Evolutionary conservation across 2,888 invertebrate genomes (phyloP), one percentile per base, ranked within the genome.

Genomic region (Diploptera punctata): DNA sequence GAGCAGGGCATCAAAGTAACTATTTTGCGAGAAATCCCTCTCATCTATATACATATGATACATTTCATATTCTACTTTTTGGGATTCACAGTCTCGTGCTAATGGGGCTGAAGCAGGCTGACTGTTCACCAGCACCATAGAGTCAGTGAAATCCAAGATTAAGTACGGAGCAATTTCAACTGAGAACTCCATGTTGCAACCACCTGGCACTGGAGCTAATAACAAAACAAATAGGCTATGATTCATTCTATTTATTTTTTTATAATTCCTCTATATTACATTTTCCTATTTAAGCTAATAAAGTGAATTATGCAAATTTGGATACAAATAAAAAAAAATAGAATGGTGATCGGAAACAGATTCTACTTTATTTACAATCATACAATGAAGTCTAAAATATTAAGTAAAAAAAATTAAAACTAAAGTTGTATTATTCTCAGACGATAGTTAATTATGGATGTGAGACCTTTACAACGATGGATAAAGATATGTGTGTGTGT

Each of bases 121-220:
- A 73, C 80, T 82, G 67, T 88, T 87, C 1, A 92, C 86, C 18
- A 79, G 80, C 7, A 91, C 83, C 65, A 85, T 80, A 24, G 83
- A 76, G 76, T 83, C 76, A 60, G 79, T 81, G 69, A 83, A 80
- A 1, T 73, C 75, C 26, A 89, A 76, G 67, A 81, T 81, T 78
- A 90, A 84, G 78, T 85, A 91, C 0, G 93, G 91, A 9, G 90
- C 87, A 75, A 86, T 84, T 76, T 86, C 83, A 18, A 87, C 79
- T 49, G 87, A 81, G 76, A 89, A 89, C 78, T 90, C 91, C 86
- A 90, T 86, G 79, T 92, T 93, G 80, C 93, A 93, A 19, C 92
- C 93, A 47, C 94, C 94, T 19, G 93, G 93, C 76, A 92, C 83
- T 0, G 93, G 93, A 80, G 89, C 93, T 93, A 19, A 38, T 21